These are phyloP conservation scores for Acipenser ruthenus DNA, from an alignment of 2,797 vertebrate genomes.

Conservation along the genomic window DNA sequence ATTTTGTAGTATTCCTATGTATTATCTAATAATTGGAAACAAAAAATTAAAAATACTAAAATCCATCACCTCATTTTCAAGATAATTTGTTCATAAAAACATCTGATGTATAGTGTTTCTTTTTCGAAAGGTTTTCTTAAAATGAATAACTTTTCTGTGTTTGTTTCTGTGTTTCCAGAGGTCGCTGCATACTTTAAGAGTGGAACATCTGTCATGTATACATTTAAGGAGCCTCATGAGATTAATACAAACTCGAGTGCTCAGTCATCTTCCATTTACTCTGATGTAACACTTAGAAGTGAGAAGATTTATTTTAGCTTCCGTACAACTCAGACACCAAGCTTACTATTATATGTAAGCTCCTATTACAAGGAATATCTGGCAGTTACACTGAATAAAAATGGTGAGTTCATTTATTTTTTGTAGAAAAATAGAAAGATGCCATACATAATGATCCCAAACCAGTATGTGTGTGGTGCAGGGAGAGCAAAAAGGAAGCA, in stretches of 20 bases:
- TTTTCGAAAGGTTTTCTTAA: background rate
- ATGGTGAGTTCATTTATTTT: slow-evolving; percentile 58
- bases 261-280: slow-evolving; percentile 61
- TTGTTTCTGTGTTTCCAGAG: slow-evolving; percentile 57
- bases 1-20: too few relatives aligned
- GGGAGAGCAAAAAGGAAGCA: too few relatives aligned
- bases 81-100: too few relatives aligned
- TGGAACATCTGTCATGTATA: slow-evolving; percentile 70
- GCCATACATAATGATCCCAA: too few relatives aligned
- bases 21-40: too few relatives aligned
- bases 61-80: too few relatives aligned
- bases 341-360: slow-evolving; percentile 67
- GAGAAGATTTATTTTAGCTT: slow-evolving; percentile 75
- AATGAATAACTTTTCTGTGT: background rate
- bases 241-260: slow-evolving; percentile 64
- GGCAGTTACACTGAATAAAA: slow-evolving; percentile 70
- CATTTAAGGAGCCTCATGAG: slow-evolving; percentile 70
- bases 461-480: too few relatives aligned
- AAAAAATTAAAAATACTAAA: too few relatives aligned
- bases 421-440: too few relatives aligned
- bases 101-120: too few relatives aligned
- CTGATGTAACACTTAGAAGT: slow-evolving; percentile 62
- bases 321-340: slow-evolving; percentile 68
- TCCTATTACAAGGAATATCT: slow-evolving; percentile 76
- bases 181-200: slow-evolving; percentile 78